A percentile compares a stretch with the other conserved stretches of the same genome.
Evolutionary conservation across 2,888 invertebrate species (phyloP).

Genomic region (Luperina testacea): DNA sequence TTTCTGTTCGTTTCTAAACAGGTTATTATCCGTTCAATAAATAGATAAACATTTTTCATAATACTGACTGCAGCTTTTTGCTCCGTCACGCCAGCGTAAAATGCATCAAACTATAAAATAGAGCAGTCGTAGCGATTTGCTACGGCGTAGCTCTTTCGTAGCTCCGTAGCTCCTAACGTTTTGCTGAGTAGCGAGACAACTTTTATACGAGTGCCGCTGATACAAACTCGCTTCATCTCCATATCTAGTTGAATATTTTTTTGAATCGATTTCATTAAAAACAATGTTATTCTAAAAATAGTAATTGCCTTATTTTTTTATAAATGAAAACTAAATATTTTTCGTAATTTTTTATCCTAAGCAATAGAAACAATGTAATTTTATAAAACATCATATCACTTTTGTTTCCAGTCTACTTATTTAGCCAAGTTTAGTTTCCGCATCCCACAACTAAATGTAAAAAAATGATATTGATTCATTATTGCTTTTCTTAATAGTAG

Average conservation of each 20-base stretch:
- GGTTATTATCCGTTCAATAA: conserved; percentile 37
- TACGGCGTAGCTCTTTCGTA: conserved; percentile 57
- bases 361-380: conserved; percentile 74
- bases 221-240: conserved; percentile 13
- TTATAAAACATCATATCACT: conserved; percentile 78
- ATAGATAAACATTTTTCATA: conserved; percentile 35
- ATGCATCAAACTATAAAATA: conserved; percentile 38
- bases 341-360: conserved; percentile 66
- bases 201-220: conserved; percentile 19
- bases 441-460: conserved; percentile 74
- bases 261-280: conserved; percentile 57
- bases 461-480: conserved; percentile 78
- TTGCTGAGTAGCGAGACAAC: conserved; percentile 23
- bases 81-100: conserved; percentile 36
- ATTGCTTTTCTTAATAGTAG: conserved; percentile 76
- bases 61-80: conserved; percentile 36
- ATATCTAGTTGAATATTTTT: conserved; percentile 37
- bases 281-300: conserved; percentile 64
- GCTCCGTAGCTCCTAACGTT: conserved; percentile 28
- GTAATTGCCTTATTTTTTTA: conserved; percentile 53
- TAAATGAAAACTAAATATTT: conserved; percentile 47
- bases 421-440: conserved; percentile 74
- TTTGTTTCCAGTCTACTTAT: conserved; percentile 83
- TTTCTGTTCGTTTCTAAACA: conserved; percentile 35
- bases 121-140: conserved; percentile 53